phyloP scores from a whole-genome alignment of 2,113 vertebrate species.

The Myanophis thanlyinensis region DNA sequence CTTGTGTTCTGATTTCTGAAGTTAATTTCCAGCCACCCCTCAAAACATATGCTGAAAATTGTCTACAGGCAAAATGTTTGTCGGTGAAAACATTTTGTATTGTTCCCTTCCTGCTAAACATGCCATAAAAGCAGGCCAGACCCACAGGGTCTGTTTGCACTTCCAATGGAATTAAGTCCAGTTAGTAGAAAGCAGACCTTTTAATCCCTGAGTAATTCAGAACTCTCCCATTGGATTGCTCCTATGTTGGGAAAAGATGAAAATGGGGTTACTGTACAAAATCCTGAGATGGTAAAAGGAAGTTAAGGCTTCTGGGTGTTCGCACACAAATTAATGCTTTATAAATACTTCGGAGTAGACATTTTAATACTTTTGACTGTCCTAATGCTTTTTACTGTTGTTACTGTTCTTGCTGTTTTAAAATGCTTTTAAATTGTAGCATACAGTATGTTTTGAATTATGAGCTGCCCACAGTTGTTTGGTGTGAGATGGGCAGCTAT shows the following conservation, averaged over 20 bases:
- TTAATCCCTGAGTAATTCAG: background rate
- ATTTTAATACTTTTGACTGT: background rate
- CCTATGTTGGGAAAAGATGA: background rate
- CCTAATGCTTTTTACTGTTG: background rate
- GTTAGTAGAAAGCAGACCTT: no score
- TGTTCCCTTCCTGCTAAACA: background rate
- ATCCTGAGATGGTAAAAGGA: background rate
- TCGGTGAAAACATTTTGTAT: background rate
- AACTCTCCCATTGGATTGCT: background rate
- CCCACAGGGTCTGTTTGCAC: no score
- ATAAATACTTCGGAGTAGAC: background rate
- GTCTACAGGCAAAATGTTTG: background rate
- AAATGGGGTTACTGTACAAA: background rate
- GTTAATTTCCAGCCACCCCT: background rate
- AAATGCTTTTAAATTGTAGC: background rate
- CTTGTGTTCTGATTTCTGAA: background rate
- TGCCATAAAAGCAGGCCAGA: background rate
- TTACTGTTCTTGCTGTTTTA: background rate
- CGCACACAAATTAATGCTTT: background rate
- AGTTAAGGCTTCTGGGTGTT: background rate
- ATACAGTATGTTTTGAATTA: no score
- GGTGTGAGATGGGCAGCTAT: background rate
- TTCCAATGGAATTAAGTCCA: background rate
- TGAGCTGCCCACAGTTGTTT: background rate
- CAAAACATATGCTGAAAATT: background rate